These are phyloP conservation scores for Petaurus breviceps DNA, from an alignment of 2,113 vertebrate species.

Conservation along the genomic window DNA sequence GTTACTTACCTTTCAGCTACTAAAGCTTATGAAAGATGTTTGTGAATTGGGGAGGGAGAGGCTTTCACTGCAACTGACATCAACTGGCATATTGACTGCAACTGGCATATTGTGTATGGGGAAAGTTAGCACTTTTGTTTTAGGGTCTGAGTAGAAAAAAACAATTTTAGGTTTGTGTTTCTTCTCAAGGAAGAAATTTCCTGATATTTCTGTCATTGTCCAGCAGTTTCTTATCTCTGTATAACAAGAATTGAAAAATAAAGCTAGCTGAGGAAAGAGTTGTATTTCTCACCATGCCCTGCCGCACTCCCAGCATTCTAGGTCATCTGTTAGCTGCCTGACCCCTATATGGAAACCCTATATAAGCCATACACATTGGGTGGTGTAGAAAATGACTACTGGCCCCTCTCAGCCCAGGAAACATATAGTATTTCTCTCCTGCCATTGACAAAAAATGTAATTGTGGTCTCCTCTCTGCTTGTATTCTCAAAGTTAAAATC, in stretches of 20 bases:
- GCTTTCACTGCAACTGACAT: background rate
- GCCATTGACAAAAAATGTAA: background rate
- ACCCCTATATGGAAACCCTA: background rate
- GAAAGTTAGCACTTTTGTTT: background rate
- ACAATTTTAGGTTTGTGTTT: background rate
- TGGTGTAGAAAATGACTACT: background rate
- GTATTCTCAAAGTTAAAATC: background rate
- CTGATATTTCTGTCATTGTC: background rate
- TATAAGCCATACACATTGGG: background rate
- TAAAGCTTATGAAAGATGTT: conserved; percentile 12
- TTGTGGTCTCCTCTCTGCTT: background rate
- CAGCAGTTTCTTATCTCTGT: background rate
- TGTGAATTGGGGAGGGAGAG: background rate
- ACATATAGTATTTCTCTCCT: background rate
- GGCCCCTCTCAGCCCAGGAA: background rate
- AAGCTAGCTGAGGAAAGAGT: background rate
- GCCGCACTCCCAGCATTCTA: background rate
- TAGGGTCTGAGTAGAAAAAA: background rate
- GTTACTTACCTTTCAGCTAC: conserved; percentile 55
- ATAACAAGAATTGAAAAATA: background rate
- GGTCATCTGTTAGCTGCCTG: background rate
- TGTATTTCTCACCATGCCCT: background rate
- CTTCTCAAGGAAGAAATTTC: background rate
- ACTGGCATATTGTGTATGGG: accelerated
- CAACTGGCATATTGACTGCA: too few relatives aligned